Conservation (phyloP, 2,113 vertebrate species). For the Notarius quadriscutis region DNA sequence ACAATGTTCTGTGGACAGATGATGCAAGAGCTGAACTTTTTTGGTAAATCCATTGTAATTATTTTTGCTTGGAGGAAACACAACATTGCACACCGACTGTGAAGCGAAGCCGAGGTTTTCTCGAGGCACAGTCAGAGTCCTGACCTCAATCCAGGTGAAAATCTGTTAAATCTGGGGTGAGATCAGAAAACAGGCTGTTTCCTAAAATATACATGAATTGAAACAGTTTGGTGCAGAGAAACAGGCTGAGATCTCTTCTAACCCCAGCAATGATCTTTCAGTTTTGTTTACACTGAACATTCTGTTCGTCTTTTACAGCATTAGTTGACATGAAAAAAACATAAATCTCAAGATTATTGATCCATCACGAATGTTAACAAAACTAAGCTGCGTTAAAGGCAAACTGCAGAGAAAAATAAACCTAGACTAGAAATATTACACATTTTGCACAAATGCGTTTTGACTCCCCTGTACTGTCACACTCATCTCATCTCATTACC, state of each 20-base stretch:
- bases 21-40: not conserved
- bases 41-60: not conserved
- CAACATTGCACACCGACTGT: not conserved
- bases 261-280: not conserved
- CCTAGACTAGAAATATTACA: too few relatives aligned
- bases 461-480: too few relatives aligned
- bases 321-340: not conserved
- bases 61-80: not conserved
- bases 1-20: not conserved
- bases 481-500: too few relatives aligned
- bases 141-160: slow-evolving; percentile 27
- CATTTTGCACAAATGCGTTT: too few relatives aligned
- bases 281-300: not conserved
- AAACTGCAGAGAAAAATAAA: too few relatives aligned
- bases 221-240: not conserved
- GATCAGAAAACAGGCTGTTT: not conserved
- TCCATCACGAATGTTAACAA: not conserved
- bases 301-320: not conserved
- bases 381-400: too few relatives aligned
- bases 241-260: not conserved
- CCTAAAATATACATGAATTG: not conserved
- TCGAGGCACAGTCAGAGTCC: not conserved
- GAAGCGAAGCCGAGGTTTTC: not conserved
- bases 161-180: slow-evolving; percentile 7
- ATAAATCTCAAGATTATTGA: not conserved